These are phyloP conservation scores for Scaptomyza tumidula DNA, from an alignment of 2,888 invertebrate species.

Conservation along the genomic window DNA sequence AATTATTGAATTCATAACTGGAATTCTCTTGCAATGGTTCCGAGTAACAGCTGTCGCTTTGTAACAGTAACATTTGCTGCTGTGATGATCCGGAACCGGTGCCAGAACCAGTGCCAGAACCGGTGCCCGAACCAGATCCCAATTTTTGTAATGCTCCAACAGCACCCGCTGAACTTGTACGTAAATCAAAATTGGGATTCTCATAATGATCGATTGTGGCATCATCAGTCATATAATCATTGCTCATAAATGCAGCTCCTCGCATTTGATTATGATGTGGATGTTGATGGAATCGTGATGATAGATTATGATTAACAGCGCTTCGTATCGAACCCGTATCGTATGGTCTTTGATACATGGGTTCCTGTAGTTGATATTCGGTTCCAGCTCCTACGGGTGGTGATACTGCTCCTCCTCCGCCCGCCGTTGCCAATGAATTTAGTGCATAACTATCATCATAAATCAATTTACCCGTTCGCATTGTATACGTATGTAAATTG, in stretches of 20 bases:
- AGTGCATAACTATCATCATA: conserved; percentile 89
- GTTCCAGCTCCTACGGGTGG: conserved; percentile 41
- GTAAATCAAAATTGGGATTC: conserved; percentile 84
- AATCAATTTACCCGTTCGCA: conserved; percentile 91
- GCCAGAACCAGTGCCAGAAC: conserved; percentile 33
- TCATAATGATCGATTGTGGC: conserved; percentile 84
- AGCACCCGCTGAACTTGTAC: conserved; percentile 21
- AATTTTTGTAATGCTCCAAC: conserved; percentile 54
- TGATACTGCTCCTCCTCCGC: neutral
- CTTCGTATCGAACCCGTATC: conserved; percentile 82
- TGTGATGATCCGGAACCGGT: conserved; percentile 70
- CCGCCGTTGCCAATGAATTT: conserved; percentile 83
- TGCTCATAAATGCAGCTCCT: conserved; percentile 47
- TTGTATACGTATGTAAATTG: conserved; percentile 92
- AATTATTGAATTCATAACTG: conserved; percentile 86
- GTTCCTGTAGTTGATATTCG: conserved; percentile 80
- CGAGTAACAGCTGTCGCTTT: conserved; percentile 83
- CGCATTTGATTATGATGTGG: conserved; percentile 34
- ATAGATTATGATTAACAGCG: conserved; percentile 58
- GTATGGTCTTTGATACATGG: conserved; percentile 83
- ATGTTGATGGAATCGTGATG: conserved; percentile 12
- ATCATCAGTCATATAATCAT: conserved; percentile 80
- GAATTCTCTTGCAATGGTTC: conserved; percentile 81
- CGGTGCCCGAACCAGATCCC: conserved; percentile 54
- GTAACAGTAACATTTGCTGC: conserved; percentile 76